phyloP scores from a whole-genome alignment of 2,888 invertebrate species.

The Aproaerema taeniolella region DNA sequence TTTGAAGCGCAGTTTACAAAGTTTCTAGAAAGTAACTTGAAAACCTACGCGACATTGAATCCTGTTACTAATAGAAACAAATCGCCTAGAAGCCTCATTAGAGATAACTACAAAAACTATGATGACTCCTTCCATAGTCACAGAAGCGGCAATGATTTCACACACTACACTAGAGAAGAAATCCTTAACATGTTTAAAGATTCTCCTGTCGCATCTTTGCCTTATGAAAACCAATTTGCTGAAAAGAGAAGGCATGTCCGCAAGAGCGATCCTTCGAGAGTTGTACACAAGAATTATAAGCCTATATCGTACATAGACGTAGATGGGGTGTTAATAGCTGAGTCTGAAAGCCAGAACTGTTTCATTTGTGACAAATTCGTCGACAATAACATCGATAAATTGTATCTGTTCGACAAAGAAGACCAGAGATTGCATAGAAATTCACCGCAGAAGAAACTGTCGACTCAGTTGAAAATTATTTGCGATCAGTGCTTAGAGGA shows the following conservation, averaged over 20 bases:
- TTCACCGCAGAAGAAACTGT: slow-evolving; percentile 46
- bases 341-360: slow-evolving; percentile 49
- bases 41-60: slow-evolving; percentile 47
- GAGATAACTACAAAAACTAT: slow-evolving; percentile 34
- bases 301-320: slow-evolving; percentile 39
- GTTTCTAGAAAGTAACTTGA: slow-evolving; percentile 44
- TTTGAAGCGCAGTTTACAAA: slow-evolving; percentile 63
- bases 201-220: slow-evolving; percentile 56
- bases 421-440: slow-evolving; percentile 60
- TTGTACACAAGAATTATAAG: slow-evolving; percentile 42
- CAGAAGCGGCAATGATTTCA: slow-evolving; percentile 40
- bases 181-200: slow-evolving; percentile 68
- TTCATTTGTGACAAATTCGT: slow-evolving; percentile 58
- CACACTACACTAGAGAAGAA: slow-evolving; percentile 52
- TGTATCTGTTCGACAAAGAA: slow-evolving; percentile 65
- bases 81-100: slow-evolving; percentile 48
- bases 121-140: slow-evolving; percentile 30
- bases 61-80: slow-evolving; percentile 42
- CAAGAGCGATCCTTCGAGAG: slow-evolving; percentile 59
- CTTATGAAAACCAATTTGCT: slow-evolving; percentile 39
- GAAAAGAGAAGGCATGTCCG: slow-evolving; percentile 56
- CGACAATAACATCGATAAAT: slow-evolving; percentile 45
- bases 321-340: slow-evolving; percentile 43
- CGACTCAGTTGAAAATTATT: slow-evolving; percentile 56
- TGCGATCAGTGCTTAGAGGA: slow-evolving; percentile 54